Base-by-base conservation (phyloP, 2,888 invertebrate genomes). In the Temnothorax rugatulus region DNA sequence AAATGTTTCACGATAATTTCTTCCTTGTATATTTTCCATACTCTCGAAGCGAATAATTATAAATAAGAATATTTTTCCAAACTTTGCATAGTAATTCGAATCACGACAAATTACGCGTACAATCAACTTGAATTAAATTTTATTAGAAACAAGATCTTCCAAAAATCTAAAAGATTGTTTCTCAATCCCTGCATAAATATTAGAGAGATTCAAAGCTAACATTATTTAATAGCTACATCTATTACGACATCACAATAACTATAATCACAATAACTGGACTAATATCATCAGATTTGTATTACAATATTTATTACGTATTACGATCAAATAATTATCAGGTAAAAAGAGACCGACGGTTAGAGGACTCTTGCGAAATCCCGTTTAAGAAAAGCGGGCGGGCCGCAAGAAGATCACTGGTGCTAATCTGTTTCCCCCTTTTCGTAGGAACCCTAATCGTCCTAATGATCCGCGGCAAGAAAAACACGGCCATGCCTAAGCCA, bases 381-480 rank as follows among this genome's bases (percentile, higher is more conserved):
- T 86, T 88, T 89, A 86, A 89, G 89, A 88, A 89, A 77, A 84
- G 83, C 73, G 86, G 64, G 63, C 82, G 85, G 86, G 87, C 89
- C 89, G 82, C 88, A 86, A 86, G 86, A 86, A 89, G 88, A 89
- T 86, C 88, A 71, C 84, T 71, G 81, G 82, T 79, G 90, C 87
- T 94, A 94, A 94, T 94, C 94, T 93, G 94, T 93, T 93, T 90
- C 92, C 92, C 94, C 94, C 93, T 92, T 93, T 92, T 92, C 88
- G 90, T 90, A 90, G 91, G 91, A 92, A 91, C 93, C 93, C 93
- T 94, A 94, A 94, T 94, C 94, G 94, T 93, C 92, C 94, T 94
- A 94, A 94, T 94, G 94, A 94, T 94, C 93, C 94, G 93, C 94
- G 93, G 93, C 93, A 94, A 94, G 94, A 94, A 94, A 94, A 94